A percentile compares a stretch with the other conserved stretches of the same genome.
Evolutionary conservation across 2,113 vertebrate species (phyloP).

Genomic region (Aythya baeri): DNA sequence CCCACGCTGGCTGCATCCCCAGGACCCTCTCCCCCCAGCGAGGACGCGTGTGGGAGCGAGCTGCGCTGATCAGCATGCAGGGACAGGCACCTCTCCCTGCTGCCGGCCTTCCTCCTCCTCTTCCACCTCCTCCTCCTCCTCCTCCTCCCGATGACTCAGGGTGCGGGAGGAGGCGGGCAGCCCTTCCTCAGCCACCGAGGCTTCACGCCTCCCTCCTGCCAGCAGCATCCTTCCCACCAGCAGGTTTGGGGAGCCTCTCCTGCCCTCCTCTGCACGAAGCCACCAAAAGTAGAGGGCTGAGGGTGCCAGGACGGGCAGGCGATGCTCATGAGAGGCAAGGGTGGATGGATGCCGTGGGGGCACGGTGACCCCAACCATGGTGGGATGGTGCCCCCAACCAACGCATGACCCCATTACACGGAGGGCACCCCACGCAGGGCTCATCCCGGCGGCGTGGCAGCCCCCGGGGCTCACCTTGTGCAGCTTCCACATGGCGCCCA

Average conservation of each 20-base stretch:
- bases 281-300: accelerated
- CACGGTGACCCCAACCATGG: no score
- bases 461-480: constrained; percentile 87
- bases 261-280: background rate
- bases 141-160: background rate
- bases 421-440: accelerated
- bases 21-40: background rate
- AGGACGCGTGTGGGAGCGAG: background rate
- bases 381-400: no score
- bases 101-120: no score
- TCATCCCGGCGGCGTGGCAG: background rate
- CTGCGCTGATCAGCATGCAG: constrained; percentile 25
- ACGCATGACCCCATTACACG: no score
- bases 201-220: background rate
- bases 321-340: background rate
- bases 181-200: background rate
- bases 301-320: accelerated
- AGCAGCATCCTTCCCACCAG: background rate
- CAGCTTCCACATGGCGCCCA: constrained; percentile 99
- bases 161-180: background rate
- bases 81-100: background rate
- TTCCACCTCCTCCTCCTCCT: background rate
- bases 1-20: background rate
- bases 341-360: no score
- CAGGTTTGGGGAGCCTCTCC: accelerated